Evolutionary conservation across 2,888 invertebrate species (phyloP), one percentile per base, ranked within the genome.

Genomic region (Callosobruchus maculatus): DNA sequence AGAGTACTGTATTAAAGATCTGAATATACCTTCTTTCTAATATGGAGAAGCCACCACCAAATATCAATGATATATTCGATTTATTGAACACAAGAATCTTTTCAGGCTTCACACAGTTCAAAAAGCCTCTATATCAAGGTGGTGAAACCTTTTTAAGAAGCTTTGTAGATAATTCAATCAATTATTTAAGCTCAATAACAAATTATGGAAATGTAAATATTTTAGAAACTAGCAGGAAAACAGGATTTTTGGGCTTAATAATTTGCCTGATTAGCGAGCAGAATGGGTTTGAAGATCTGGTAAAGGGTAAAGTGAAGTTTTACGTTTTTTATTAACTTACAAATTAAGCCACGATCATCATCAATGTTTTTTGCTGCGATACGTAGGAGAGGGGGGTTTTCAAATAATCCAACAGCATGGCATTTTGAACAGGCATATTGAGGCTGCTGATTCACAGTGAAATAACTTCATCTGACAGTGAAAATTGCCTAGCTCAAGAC

Each of bases 241-340:
- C 77, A n/a, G 77, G 76, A 0, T 77, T 77, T 71, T 21, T 78
- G 31, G 75, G 75, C n/a, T 72, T 77, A 22, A 71, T 77, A 21
- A 68, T 75, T 13, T 73, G 70, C 70, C 21, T 74, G 67, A 20
- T 49, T 4, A 70, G 70, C 31, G 2, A 22, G 18, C 20, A 21
- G 21, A 20, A 20, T 30, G 0, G 73, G 18, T 72, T 21, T 71
- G 49, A 68, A 22, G 70, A 74, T 9, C 0, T 73, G 20, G 69
- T 73, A 0, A 66, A 22, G 21, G 9, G 9, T 49, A n/a, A n/a
- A n/a, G n/a, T n/a, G 67, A 67, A 26, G 67, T 0, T 21, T 68
- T 75, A 69, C 22, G 22, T 21, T 75, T 71, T 69, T 21, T 75
- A n/a, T 26, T 73, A n/a, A 69, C 68, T 5, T 73, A 71, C n/a